A percentile compares a stretch with the other conserved stretches of the same genome.
Evolutionary conservation across 1,140 invertebrate species (phyloP).

Genomic region (Caerostris extrusa): DNA sequence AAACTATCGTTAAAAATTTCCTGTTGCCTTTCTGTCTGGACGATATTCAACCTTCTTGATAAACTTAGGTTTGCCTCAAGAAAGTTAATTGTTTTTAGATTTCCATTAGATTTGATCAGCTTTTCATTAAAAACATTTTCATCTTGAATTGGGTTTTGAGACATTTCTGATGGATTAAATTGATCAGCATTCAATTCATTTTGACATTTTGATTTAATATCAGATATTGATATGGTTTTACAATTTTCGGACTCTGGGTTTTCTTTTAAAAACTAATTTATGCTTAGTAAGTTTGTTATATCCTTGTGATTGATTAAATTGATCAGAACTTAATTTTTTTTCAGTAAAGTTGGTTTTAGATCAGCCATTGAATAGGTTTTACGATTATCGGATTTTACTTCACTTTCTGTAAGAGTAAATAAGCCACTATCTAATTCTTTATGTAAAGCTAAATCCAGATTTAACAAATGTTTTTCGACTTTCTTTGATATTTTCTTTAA

Average conservation of each 20-base stretch:
- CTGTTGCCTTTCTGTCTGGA: neutral
- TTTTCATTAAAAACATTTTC: neutral
- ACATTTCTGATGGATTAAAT: neutral
- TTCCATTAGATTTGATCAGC: neutral
- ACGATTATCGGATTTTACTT: neutral
- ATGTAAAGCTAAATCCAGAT: neutral
- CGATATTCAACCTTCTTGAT: neutral
- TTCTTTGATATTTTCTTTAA: neutral
- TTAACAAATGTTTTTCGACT: neutral
- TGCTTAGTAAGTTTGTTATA: no score
- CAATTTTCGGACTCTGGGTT: no score
- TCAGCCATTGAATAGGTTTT: neutral
- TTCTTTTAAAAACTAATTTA: no score
- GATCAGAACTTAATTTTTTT: no score
- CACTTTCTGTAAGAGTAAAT: no score
- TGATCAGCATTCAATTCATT: no score
- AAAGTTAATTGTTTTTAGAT: neutral
- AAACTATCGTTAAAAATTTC: slow-evolving; percentile 59
- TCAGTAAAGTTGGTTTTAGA: neutral
- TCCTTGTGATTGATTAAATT: no score
- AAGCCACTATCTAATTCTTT: neutral
- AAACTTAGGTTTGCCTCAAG: neutral
- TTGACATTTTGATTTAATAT: no score
- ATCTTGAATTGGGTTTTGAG: neutral
- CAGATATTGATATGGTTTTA: no score